Percentiles rank a stretch among this genome's conserved stretches.
Evolutionary conservation across 1,140 invertebrate genomes (phyloP).

Genomic region (Pseudomyrmex sp.): DNA sequence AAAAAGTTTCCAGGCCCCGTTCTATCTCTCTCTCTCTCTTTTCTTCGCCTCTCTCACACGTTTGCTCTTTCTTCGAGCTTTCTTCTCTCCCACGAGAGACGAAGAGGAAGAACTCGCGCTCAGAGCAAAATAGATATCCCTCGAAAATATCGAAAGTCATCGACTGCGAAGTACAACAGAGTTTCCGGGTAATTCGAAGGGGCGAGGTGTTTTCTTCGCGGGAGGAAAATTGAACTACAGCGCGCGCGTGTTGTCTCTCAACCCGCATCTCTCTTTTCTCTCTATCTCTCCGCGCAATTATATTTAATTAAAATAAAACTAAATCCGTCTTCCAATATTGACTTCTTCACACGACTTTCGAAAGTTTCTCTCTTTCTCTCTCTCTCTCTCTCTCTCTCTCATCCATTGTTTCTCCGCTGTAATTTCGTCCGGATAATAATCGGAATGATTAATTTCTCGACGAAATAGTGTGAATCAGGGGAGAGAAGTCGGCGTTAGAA

Average conservation of each 20-base stretch:
- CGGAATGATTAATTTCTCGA: conserved; percentile 63
- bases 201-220: conserved; percentile 17
- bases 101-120: not conserved
- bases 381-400: not conserved
- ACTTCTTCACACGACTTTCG: not conserved
- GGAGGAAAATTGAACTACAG: conserved; percentile 58
- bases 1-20: conserved; percentile 70
- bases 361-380: too few relatives aligned
- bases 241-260: not conserved
- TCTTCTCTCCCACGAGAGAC: not conserved
- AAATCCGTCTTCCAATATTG: conserved; percentile 26
- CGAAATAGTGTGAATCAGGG: conserved; percentile 13
- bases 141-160: conserved; percentile 66
- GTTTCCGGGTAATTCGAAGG: conserved; percentile 26
- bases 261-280: conserved; percentile 20
- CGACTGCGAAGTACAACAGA: conserved; percentile 25
- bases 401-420: not conserved
- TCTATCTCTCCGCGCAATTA: conserved; percentile 49
- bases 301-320: conserved; percentile 70
- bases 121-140: conserved; percentile 57
- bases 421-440: conserved; percentile 1
- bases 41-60: not conserved
- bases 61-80: not conserved
- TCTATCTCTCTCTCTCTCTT: conserved; percentile 1
- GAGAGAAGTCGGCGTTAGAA: not conserved